Conservation (phyloP, 2,888 invertebrate species). For the Melitaea athalia region DNA sequence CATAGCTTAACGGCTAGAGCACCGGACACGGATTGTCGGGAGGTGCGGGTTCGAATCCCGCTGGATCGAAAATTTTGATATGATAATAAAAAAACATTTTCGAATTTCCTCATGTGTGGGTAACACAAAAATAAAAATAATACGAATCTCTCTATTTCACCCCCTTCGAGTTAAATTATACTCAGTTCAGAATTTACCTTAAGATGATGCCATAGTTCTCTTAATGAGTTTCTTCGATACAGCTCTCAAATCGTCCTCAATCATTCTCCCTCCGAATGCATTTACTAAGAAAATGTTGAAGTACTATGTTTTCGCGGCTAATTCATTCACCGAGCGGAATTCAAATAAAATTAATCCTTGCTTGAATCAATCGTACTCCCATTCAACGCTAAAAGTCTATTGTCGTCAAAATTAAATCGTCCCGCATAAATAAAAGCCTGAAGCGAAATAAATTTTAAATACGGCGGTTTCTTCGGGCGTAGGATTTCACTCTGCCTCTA, state of each 20-base stretch:
- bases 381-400: conserved; percentile 43
- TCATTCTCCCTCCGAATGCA: conserved; percentile 12
- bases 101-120: too few relatives aligned
- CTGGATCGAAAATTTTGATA: too few relatives aligned
- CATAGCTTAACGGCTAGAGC: too few relatives aligned
- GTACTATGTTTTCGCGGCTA: conserved; percentile 16
- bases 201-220: background rate
- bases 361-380: conserved; percentile 28
- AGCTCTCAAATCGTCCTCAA: conserved; percentile 12
- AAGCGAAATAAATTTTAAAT: conserved; percentile 54
- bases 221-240: conserved; percentile 14
- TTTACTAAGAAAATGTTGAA: conserved; percentile 14
- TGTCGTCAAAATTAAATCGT: conserved; percentile 48
- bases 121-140: too few relatives aligned
- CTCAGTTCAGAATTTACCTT: background rate
- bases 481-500: conserved; percentile 62
- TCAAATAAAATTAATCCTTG: conserved; percentile 28
- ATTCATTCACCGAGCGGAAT: conserved; percentile 19
- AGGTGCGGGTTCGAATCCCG: too few relatives aligned
- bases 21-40: too few relatives aligned
- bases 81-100: too few relatives aligned
- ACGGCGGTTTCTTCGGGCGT: conserved; percentile 53
- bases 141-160: background rate
- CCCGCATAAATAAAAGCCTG: conserved; percentile 48
- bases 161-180: background rate